phyloP scores from a whole-genome alignment of 2,113 vertebrate species.

The Lepisosteus oculatus region DNA sequence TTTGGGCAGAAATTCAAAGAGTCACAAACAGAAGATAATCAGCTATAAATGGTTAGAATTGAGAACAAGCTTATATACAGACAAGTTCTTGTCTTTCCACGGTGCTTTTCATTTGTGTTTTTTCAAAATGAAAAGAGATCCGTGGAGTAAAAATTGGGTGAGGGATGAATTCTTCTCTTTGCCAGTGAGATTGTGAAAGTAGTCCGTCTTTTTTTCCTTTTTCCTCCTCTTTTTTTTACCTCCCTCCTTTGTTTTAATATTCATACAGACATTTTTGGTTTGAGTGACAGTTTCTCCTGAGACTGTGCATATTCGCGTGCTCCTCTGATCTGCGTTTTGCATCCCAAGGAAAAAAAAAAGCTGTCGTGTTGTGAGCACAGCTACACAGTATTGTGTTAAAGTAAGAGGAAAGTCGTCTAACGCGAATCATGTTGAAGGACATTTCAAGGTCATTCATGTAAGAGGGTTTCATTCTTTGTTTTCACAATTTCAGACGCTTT shows the following conservation, averaged over 20 bases:
- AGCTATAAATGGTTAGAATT: conserved; percentile 63
- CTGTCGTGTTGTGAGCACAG: conserved; percentile 5
- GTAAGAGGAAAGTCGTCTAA: conserved; percentile 39
- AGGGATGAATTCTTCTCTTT: conserved; percentile 38
- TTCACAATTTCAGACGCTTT: too few relatives aligned
- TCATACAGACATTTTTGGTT: conserved; percentile 62
- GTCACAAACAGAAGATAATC: conserved; percentile 73
- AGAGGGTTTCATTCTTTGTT: conserved; percentile 31
- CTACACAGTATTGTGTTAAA: conserved; percentile 40
- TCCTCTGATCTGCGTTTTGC: conserved; percentile 72
- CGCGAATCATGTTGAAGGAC: conserved; percentile 62
- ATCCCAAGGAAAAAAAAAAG: conserved; percentile 54
- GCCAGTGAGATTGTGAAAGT: too few relatives aligned
- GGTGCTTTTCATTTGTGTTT: conserved; percentile 55
- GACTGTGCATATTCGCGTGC: conserved; percentile 58
- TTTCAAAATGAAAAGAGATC: conserved; percentile 42
- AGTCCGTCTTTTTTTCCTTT: too few relatives aligned
- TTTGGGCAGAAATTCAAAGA: conserved; percentile 73
- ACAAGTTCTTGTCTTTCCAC: conserved; percentile 41
- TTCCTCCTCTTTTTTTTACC: conserved; percentile 26
- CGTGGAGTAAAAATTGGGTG: conserved; percentile 55
- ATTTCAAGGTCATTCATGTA: conserved; percentile 65
- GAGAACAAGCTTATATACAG: conserved; percentile 60
- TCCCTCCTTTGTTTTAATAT: conserved; percentile 58
- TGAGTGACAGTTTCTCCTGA: conserved; percentile 67